These are phyloP conservation scores for Gymnopithys bicolor DNA, from an alignment of 2,797 vertebrate species.

Conservation along the genomic window DNA sequence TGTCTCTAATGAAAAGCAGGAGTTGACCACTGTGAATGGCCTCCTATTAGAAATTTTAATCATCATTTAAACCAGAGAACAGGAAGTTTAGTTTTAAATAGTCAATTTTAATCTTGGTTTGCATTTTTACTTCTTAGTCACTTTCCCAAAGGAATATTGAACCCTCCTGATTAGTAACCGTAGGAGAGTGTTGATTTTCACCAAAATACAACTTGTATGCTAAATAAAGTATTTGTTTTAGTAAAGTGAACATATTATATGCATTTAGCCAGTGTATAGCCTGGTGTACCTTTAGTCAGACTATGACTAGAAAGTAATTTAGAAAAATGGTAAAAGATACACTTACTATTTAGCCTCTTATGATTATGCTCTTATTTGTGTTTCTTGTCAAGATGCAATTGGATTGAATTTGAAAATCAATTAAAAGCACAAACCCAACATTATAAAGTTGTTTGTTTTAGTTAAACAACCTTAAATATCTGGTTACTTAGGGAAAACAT, in stretches of 20 bases:
- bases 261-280: neutral
- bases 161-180: neutral
- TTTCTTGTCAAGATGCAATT: neutral
- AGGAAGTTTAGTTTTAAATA: slow-evolving; percentile 6
- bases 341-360: neutral
- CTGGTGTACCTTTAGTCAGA: neutral
- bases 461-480: slow-evolving; percentile 38
- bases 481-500: slow-evolving; percentile 28
- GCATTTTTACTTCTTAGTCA: slow-evolving; percentile 1
- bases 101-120: slow-evolving; percentile 14
- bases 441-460: slow-evolving; percentile 46
- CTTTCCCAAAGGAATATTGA: neutral
- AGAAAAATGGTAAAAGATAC: neutral
- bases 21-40: neutral
- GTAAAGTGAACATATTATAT: neutral
- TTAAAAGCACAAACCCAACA: slow-evolving; percentile 4
- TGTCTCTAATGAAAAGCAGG: neutral
- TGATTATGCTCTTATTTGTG: neutral
- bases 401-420: slow-evolving; percentile 24
- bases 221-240: neutral
- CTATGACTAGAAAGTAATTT: neutral
- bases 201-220: neutral
- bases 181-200: neutral
- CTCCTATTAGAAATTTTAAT: neutral
- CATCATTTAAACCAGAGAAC: neutral